phyloP scores from a whole-genome alignment of 92 coral and sea anemone genomes.

The Montipora capitata region DNA sequence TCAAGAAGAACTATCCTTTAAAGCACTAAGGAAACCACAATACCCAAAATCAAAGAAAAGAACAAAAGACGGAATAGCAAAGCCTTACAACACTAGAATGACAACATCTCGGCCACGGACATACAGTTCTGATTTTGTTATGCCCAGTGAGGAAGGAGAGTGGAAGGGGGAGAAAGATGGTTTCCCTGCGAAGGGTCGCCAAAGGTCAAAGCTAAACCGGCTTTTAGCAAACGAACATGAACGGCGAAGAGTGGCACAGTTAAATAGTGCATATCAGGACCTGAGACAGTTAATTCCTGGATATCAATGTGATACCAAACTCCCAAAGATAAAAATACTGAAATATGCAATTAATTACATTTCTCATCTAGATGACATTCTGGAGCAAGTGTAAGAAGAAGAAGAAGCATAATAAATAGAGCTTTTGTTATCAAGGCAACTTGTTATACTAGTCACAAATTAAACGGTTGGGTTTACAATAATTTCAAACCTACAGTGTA shows the following conservation, averaged over 20 bases:
- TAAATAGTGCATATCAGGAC: conserved; percentile 88
- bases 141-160: conserved; percentile 58
- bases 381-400: conserved; percentile 10
- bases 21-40: background rate
- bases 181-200: conserved; percentile 64
- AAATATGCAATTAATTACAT: conserved; percentile 91
- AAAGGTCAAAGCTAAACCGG: conserved; percentile 86
- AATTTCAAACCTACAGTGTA: no score
- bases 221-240: conserved; percentile 93
- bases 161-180: conserved; percentile 70
- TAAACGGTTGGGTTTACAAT: no score
- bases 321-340: conserved; percentile 90
- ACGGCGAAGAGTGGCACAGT: conserved; percentile 89
- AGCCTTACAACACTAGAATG: conserved; percentile 81
- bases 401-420: no score
- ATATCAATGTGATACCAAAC: conserved; percentile 92
- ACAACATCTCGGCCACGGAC: conserved; percentile 69
- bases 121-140: conserved; percentile 68
- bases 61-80: conserved; percentile 6
- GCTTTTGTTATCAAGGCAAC: no score
- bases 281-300: conserved; percentile 90
- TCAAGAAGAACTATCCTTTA: background rate
- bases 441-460: no score
- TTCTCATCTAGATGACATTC: conserved; percentile 82
- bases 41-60: conserved; percentile 38